A percentile compares a stretch with the other conserved stretches of the same genome.
Evolutionary conservation across 2,888 invertebrate species (phyloP).

Genomic region (Fabriciana adippe): DNA sequence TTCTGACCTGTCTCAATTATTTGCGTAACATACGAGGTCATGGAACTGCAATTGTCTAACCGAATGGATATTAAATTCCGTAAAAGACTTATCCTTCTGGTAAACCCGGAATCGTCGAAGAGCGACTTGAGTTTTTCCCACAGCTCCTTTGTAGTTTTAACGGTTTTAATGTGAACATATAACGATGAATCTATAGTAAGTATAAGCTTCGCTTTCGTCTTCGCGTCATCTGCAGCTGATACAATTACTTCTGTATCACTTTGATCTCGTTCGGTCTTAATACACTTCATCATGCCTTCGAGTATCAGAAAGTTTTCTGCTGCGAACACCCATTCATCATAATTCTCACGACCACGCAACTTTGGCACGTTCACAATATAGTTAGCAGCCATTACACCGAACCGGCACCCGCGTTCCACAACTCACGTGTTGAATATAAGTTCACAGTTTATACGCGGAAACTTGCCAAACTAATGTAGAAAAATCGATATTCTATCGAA

Average conservation of each 20-base stretch:
- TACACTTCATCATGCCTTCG: conserved; percentile 18
- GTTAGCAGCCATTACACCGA: too few species aligned
- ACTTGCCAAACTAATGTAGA: too few species aligned
- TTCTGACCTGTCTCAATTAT: conserved; percentile 18
- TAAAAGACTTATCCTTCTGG: not conserved
- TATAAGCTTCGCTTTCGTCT: too few species aligned
- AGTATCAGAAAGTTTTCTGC: conserved; percentile 22
- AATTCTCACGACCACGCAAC: not conserved
- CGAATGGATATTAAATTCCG: conserved; percentile 13
- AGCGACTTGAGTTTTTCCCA: too few species aligned
- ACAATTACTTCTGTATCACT: not conserved
- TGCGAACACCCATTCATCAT: not conserved
- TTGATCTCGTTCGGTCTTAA: conserved; percentile 10
- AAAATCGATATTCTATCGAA: too few species aligned
- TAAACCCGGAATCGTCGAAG: too few species aligned
- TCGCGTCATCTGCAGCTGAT: conserved; percentile 21
- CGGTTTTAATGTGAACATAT: conserved; percentile 9
- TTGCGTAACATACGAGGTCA: conserved; percentile 14
- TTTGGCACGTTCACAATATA: too few species aligned
- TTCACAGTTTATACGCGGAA: too few species aligned
- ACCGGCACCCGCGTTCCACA: too few species aligned
- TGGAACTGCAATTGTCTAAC: conserved; percentile 13
- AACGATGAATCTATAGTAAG: conserved; percentile 5
- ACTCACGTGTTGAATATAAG: too few species aligned
- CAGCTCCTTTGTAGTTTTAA: not conserved